phyloP scores from a whole-genome alignment of 2,888 invertebrate species.

The Pyrrhia umbra region DNA sequence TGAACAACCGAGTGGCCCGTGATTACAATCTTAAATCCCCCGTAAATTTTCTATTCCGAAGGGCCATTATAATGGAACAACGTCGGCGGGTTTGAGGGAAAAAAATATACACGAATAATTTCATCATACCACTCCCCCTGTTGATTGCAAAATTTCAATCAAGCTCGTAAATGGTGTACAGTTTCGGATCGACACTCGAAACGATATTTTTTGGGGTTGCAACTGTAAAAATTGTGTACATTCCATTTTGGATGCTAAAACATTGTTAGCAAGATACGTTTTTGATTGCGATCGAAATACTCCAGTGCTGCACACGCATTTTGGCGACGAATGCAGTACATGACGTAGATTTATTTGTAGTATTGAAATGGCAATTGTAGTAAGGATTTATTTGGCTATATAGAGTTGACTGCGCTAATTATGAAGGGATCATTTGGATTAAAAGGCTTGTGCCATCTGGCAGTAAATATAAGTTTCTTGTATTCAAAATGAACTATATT shows the following conservation, averaged over 20 bases:
- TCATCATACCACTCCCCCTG: slow-evolving; percentile 87
- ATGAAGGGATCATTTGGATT: slow-evolving; percentile 80
- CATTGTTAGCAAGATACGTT: slow-evolving; percentile 54
- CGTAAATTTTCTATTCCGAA: slow-evolving; percentile 87
- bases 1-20: slow-evolving; percentile 87
- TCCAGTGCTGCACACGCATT: slow-evolving; percentile 69
- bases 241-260: slow-evolving; percentile 61
- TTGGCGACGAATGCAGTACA: slow-evolving; percentile 80
- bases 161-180: slow-evolving; percentile 88
- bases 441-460: slow-evolving; percentile 79
- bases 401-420: slow-evolving; percentile 80
- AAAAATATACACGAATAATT: slow-evolving; percentile 89
- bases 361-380: slow-evolving; percentile 85
- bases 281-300: slow-evolving; percentile 47
- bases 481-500: slow-evolving; percentile 28
- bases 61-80: slow-evolving; percentile 85
- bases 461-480: slow-evolving; percentile 42
- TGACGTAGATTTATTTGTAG: slow-evolving; percentile 88
- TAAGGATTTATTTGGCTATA: slow-evolving; percentile 79
- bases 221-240: slow-evolving; percentile 61
- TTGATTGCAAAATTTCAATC: slow-evolving; percentile 90
- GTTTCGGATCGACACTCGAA: slow-evolving; percentile 87
- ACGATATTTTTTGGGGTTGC: slow-evolving; percentile 86
- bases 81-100: slow-evolving; percentile 81
- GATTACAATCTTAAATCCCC: slow-evolving; percentile 89